Conservation (phyloP, 2,888 invertebrate species). For the Cheilosia impressa region DNA sequence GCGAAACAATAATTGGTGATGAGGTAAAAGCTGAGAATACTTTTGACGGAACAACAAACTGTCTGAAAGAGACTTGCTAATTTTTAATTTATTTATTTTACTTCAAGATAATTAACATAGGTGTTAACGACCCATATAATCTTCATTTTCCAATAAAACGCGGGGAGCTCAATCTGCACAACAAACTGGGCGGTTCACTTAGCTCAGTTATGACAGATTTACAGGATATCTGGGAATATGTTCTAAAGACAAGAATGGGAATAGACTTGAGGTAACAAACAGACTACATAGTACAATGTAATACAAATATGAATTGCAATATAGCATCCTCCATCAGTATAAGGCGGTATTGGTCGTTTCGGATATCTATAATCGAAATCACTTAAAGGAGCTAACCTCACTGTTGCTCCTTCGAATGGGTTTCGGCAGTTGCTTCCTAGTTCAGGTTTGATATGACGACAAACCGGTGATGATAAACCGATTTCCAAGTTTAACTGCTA, state of each 20-base stretch:
- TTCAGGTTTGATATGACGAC: constrained; percentile 75
- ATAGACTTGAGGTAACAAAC: constrained; percentile 86
- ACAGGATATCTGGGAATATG: constrained; percentile 94
- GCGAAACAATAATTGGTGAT: constrained; percentile 90
- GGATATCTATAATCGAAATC: constrained; percentile 93
- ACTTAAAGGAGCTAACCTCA: constrained; percentile 93
- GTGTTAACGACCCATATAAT: constrained; percentile 90
- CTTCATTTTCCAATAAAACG: constrained; percentile 95
- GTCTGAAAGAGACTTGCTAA: background rate
- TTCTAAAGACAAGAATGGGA: constrained; percentile 90
- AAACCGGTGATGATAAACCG: too few species aligned
- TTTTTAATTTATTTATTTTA: background rate
- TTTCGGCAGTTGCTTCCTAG: constrained; percentile 89
- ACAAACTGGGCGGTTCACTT: constrained; percentile 93
- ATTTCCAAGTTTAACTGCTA: too few species aligned
- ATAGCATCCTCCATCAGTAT: constrained; percentile 89
- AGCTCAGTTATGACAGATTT: constrained; percentile 93
- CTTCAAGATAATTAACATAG: constrained; percentile 67
- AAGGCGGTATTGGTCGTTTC: constrained; percentile 94
- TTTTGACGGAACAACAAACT: too few species aligned
- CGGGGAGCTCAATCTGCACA: constrained; percentile 94
- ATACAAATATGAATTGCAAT: too few species aligned
- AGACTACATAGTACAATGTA: background rate
- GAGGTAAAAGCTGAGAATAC: constrained; percentile 83
- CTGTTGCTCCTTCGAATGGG: constrained; percentile 92